phyloP scores from a whole-genome alignment of 2,888 invertebrate genomes.

The Dioctria linearis region DNA sequence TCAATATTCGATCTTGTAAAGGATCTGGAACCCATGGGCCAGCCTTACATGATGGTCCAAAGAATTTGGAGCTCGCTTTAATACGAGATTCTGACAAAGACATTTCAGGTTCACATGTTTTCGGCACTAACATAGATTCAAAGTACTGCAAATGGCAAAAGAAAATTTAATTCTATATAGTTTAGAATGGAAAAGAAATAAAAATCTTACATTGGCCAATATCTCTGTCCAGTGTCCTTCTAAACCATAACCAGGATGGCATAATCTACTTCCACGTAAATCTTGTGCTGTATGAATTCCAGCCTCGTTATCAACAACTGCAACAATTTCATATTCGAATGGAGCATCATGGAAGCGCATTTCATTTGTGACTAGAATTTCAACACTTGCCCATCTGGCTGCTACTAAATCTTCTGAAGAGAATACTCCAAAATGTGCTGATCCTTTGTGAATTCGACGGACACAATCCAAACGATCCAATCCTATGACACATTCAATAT shows the following conservation, averaged over 20 bases:
- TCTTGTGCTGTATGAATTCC: slow-evolving; percentile 76
- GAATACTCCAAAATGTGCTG: slow-evolving; percentile 88
- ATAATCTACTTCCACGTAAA: slow-evolving; percentile 80
- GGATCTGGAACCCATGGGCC: slow-evolving; percentile 86
- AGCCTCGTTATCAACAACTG: slow-evolving; percentile 76
- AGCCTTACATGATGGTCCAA: slow-evolving; percentile 87
- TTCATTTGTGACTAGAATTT: slow-evolving; percentile 81
- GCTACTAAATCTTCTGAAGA: slow-evolving; percentile 89
- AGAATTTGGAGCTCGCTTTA: slow-evolving; percentile 81
- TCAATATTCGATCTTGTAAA: slow-evolving; percentile 76
- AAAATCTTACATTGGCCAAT: slow-evolving; percentile 77
- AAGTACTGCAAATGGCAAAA: slow-evolving; percentile 75
- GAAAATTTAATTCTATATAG: slow-evolving; percentile 22
- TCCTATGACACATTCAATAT: slow-evolving; percentile 81
- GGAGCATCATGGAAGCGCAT: slow-evolving; percentile 74
- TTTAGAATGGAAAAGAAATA: not conserved
- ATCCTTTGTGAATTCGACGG: slow-evolving; percentile 80
- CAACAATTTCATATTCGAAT: slow-evolving; percentile 78
- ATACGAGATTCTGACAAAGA: slow-evolving; percentile 85
- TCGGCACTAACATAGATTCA: slow-evolving; percentile 80
- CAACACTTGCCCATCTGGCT: slow-evolving; percentile 78
- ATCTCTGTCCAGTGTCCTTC: slow-evolving; percentile 83
- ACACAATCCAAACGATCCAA: slow-evolving; percentile 87
- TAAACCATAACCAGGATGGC: slow-evolving; percentile 86
- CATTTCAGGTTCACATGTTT: slow-evolving; percentile 78